Evolutionary conservation across 2,888 invertebrate species (phyloP), one percentile per base, ranked within the genome.

Genomic region (Junonia oenone): DNA sequence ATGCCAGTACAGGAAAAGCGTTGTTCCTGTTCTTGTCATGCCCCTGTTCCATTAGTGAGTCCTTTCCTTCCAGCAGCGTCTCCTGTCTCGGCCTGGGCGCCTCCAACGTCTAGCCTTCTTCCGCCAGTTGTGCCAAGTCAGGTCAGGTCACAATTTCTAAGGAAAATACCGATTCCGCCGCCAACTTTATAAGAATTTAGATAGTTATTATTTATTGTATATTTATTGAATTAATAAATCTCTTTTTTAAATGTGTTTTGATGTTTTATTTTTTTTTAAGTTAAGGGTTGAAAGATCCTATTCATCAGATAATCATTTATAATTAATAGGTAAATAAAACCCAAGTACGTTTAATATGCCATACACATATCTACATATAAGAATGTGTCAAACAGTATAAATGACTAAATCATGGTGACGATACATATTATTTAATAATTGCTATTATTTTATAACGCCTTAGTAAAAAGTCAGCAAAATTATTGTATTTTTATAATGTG

Each of bases 91-190:
- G 72, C 75, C 0, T 63, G 68, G 51, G 58, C 69, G 0, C 68
- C 72, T 0, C 68, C 75, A 0, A 65, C 65, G 2, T 68, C 71
- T 0, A 71, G 58, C 17, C 13, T 71, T 0, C 50, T 79, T 11
- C 78, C 81, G 0, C 73, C 78, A 2, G 65, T 69, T 0, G 58
- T 63, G 5, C 68, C 71, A 0, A 68, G 63, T 0, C 70, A 76
- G 43, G 67, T 73, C 0, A 72, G 73, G 33, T 75, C 75, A 11
- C 75, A 80, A 13, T 81, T 73, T 58, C 67, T 82, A 45, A 73
- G 78, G 48, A 83, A 81, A 63, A 76, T 81, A 45, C 77, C 79
- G 1, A 78, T 82, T 37, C 76, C 79, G 0, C 81, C 81, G 1
- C 81, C 79, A 2, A 67, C 64, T 45, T 56, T 79, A 56, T 77